Base-by-base conservation (phyloP, 2,113 vertebrate genomes). In the Osmerus mordax region DNA sequence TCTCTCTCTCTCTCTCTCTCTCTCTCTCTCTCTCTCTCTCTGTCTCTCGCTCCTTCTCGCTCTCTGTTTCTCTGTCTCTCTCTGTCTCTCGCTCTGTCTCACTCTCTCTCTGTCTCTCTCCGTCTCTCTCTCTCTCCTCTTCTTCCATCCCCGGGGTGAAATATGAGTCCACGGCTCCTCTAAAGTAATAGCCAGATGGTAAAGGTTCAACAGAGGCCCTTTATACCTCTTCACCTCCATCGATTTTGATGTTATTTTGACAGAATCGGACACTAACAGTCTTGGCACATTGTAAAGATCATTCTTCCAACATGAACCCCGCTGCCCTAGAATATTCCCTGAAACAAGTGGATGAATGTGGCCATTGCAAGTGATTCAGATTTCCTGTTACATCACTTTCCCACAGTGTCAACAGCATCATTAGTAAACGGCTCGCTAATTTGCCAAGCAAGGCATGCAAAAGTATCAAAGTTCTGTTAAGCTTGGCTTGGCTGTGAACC, bases 61-160 rank as follows among this genome's bases (percentile, higher is more conserved):
- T 36, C 32, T 18, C 21, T 74, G 23, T 23, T 52, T 36, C 32
- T 4, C 32, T 6, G 1, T 36, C 32, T 36, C 32, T 7, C 32
- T 6, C 32, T 36, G 2, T 7, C 7, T 7, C 41, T 47, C 9
- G 12, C 41, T 51, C 13, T 28, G n/a, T n/a, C n/a, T n/a, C n/a
- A n/a, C 4, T 36, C 32, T 36, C 51, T 61, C n/a, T 28, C 32
- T 36, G 32, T 36, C 32, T 36, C 32, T 47, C 41, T 61, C 19
- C 21, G 8, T 21, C 52, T 12, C 47, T 53, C 21, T 53, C 21
- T 18, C 15, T 36, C 32, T 18, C 21, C 18, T 18, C 12, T 36
- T 67, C 65, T 5, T 56, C 78, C 78, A 65, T 60, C 53, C 75
- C 83, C 78, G 29, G 53, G 60, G 56, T 72, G 82, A 89, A 85